Base-by-base conservation (phyloP, 2,888 invertebrate genomes). In the Meteorus cinctellus region DNA sequence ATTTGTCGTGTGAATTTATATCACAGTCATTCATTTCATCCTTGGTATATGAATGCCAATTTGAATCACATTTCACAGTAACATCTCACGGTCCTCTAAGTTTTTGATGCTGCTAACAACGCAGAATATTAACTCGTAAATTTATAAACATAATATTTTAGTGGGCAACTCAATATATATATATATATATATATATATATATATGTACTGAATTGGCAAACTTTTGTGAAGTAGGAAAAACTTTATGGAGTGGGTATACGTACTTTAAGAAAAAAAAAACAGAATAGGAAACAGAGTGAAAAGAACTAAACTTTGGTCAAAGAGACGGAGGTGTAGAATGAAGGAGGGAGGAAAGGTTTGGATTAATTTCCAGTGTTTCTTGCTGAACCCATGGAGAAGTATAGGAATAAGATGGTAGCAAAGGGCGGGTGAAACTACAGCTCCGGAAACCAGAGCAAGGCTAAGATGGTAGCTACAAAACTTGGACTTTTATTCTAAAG, bases 141-240 rank as follows among this genome's bases (percentile, higher is more conserved):
- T 80, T 78, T 79, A 80, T 79, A 77, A 75, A 81, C 78, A 80
- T 80, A 80, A 79, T 79, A 75, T 29, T 76, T 55, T 8, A 55
- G 55, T 55, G 4, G 51, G 59, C 41, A 80, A 81, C 81, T 80
- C 59, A 48, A 72, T 72, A 80, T 79, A 80, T 82, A 80, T 81
- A 82, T 82, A 80, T 78, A 41, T 19, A 6, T 41, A 1, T 24
- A 24, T 79, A 80, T 82, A 80, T 81, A 82, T 82, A 80, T 78
- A 41, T 19, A 6, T 41, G 24, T 24, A 24, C 24, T 2, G 19
- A 36, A 16, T 41, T 27, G 16, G 24, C 14, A 55, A 73, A 73
- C 66, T 74, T 75, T 63, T 41, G 48, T 34, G 24, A 45, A 41
- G 34, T 65, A 48, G 48, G 5, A 36, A 67, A 60, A 72, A 72